Evolutionary conservation across 2,888 invertebrate species (phyloP), one percentile per base, ranked within the genome.

Genomic region (Tachina grossa): DNA sequence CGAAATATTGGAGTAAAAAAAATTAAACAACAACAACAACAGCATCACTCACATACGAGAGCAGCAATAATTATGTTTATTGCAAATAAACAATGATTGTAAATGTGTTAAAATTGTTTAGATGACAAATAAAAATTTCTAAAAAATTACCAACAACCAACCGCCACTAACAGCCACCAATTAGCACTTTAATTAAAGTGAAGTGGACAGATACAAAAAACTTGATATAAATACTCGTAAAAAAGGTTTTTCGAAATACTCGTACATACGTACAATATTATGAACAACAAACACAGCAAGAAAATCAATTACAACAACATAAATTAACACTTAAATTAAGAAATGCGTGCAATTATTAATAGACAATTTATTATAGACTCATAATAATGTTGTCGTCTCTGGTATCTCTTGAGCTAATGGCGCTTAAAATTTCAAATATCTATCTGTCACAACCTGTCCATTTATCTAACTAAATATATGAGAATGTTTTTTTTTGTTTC

Each of bases 321-420:
- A 85, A 85, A 85, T 85, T 83, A 85, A 85, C 85, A 85, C 85
- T 85, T 85, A 79, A 85, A 76, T 83, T 83, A 83, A 85, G 79
- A 80, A 85, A 85, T 85, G 85, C 85, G 85, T 85, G 85, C 85
- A 85, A 77, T 85, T 85, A 85, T 83, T 83, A 79, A 85, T 76
- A 55, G 83, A 68, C 83, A 83, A 85, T 85, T 85, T 85, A 83
- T 85, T 83, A 80, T 76, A 59, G 71, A 81, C 81, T 76, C 66
- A 74, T 66, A 80, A 69, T 65, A 65, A 16, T 41, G 57, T 41
- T 53, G 78, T 69, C 71, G 78, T 79, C 71, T 51, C 19, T 72
- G 71, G 79, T 72, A 79, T 63, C 66, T 74, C 22, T 74, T 74
- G 68, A 77, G 63, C 65, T 77, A 68, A 80, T 80, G 83, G 85